Percentiles rank a stretch among this genome's conserved stretches.
Conservation (phyloP, 64 coral and sea anemone species). For the Actinia tenebrosa region DNA sequence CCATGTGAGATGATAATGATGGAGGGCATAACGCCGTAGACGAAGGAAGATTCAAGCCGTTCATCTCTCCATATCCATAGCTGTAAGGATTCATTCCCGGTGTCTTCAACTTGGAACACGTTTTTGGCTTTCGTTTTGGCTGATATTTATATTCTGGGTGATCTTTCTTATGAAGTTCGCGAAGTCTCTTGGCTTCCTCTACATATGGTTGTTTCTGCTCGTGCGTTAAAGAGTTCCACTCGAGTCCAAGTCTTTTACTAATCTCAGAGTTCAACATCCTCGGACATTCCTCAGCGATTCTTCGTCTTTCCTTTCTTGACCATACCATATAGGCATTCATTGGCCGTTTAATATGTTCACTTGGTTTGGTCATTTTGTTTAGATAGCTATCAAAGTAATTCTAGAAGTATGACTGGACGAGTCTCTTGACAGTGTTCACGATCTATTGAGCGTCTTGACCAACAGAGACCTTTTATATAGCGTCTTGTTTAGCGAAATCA, state of each 20-base stretch:
- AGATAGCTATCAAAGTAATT: conserved; percentile 24
- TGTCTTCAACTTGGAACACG: conserved; percentile 72
- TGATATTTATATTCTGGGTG: conserved; percentile 98
- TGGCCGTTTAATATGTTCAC: conserved; percentile 92
- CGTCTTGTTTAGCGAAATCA: conserved; percentile 44
- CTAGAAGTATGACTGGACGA: conserved; percentile 17
- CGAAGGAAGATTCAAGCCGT: conserved; percentile 57
- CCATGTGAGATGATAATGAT: conserved; percentile 53
- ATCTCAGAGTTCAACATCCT: conserved; percentile 99
- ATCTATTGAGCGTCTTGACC: conserved; percentile 20
- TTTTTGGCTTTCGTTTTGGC: conserved; percentile 91
- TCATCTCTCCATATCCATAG: conserved; percentile 70
- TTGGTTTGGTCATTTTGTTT: conserved; percentile 79
- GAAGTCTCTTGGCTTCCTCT: conserved; percentile 79
- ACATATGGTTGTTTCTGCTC: conserved; percentile 95
- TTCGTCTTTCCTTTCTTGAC: conserved; percentile 89
- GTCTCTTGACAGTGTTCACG: conserved; percentile 25
- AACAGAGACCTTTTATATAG: conserved; percentile 39
- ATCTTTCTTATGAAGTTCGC: conserved; percentile 91
- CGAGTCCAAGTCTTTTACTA: conserved; percentile 87
- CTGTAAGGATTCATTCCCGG: conserved; percentile 51
- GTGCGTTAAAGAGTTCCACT: conserved; percentile 89
- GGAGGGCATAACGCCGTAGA: conserved; percentile 57
- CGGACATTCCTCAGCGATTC: conserved; percentile 97
- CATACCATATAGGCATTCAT: conserved; percentile 99